These are phyloP conservation scores for Parotia lawesii DNA, from an alignment of 2,113 vertebrate genomes.

Conservation along the genomic window DNA sequence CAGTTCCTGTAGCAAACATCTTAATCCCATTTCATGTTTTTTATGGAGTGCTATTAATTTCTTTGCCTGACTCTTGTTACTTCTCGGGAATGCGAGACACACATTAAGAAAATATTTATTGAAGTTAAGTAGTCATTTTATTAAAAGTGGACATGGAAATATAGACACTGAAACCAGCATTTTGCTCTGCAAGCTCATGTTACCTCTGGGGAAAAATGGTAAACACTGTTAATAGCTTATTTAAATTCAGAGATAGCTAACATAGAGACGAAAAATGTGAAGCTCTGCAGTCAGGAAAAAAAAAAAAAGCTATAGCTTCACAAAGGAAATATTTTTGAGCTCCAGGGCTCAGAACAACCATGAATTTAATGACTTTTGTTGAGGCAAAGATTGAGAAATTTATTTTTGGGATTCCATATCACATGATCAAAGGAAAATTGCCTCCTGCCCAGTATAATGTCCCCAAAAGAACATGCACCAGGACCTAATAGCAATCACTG, in stretches of 20 bases:
- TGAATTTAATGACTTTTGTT: neutral
- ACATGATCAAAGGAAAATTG: neutral
- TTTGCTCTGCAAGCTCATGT: neutral
- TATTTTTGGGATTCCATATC: neutral
- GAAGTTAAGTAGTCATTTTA: neutral
- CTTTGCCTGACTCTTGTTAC: neutral
- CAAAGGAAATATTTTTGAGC: neutral
- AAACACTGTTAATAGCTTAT: neutral
- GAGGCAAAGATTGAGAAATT: neutral
- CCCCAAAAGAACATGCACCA: neutral
- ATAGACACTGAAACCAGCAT: neutral
- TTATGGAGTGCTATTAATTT: neutral
- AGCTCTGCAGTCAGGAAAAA: neutral
- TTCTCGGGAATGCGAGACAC: accelerated
- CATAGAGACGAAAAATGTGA: neutral
- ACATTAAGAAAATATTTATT: conserved; percentile 1
- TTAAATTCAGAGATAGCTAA: conserved; percentile 8
- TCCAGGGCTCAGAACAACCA: neutral
- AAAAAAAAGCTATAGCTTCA: neutral
- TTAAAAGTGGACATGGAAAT: neutral
- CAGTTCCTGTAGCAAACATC: neutral
- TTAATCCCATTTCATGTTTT: neutral
- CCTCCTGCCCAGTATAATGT: neutral
- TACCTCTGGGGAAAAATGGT: neutral
- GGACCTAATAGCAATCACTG: neutral